phyloP scores from a whole-genome alignment of 2,113 vertebrate genomes.

The Pterocles gutturalis region DNA sequence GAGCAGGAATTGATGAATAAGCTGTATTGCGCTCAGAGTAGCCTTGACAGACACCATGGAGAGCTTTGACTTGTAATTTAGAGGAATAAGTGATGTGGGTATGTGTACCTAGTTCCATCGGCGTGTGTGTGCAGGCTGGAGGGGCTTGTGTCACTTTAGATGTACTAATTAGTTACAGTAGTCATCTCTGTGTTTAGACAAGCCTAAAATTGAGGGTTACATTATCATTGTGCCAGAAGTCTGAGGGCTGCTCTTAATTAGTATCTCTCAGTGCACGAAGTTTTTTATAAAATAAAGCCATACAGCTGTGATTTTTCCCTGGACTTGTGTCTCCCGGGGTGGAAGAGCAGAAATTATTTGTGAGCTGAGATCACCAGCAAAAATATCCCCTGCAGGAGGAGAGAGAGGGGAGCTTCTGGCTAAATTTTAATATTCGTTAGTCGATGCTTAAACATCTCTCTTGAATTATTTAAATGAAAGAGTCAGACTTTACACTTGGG shows the following conservation, averaged over 20 bases:
- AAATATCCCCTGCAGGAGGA: not conserved
- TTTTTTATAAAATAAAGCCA: slow-evolving; percentile 15
- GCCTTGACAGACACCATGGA: not conserved
- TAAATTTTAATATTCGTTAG: slow-evolving; percentile 38
- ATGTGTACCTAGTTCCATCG: not conserved
- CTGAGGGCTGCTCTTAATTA: slow-evolving; percentile 33
- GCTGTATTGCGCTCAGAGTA: fast-evolving
- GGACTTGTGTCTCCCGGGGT: not conserved
- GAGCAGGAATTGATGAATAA: not conserved
- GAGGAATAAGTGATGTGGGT: not conserved
- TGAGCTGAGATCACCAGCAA: slow-evolving; percentile 32
- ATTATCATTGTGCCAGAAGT: slow-evolving; percentile 20
- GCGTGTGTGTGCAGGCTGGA: not conserved
- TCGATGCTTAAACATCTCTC: not conserved
- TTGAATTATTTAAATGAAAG: slow-evolving; percentile 23
- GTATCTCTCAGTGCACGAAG: not conserved
- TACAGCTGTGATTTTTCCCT: slow-evolving; percentile 34
- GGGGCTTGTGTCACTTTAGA: not conserved
- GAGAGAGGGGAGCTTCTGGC: not conserved
- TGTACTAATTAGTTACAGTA: slow-evolving; percentile 11
- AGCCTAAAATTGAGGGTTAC: slow-evolving; percentile 33
- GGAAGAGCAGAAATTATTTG: slow-evolving; percentile 34
- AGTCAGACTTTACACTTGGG: not conserved
- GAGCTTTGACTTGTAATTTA: slow-evolving; percentile 11
- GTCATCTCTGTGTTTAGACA: slow-evolving; percentile 33